A percentile compares a stretch with the other conserved stretches of the same genome.
Conservation (phyloP, 2,113 vertebrate species). For the Pogona vitticeps region DNA sequence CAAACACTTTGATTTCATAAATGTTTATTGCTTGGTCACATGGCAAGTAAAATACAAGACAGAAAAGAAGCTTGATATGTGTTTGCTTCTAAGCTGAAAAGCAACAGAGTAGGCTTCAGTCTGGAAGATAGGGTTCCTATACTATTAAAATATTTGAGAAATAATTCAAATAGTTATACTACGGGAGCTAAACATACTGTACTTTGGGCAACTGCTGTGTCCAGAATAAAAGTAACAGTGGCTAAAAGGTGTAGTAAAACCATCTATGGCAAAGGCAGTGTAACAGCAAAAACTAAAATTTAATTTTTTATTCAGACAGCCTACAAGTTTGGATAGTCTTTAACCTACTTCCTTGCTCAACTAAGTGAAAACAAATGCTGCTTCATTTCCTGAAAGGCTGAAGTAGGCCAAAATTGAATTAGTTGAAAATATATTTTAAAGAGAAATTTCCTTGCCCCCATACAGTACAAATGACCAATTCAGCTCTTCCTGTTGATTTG, state of each 20-base stretch:
- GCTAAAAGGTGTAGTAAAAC: slow-evolving; percentile 26
- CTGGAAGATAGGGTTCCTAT: slow-evolving; percentile 57
- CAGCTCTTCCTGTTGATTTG: background rate
- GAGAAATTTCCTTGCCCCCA: background rate
- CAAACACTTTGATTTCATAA: background rate
- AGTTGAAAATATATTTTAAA: background rate
- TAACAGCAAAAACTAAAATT: slow-evolving; percentile 24
- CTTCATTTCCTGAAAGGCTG: slow-evolving; percentile 5
- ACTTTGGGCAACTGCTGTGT: slow-evolving; percentile 41
- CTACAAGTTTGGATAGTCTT: background rate
- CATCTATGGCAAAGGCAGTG: slow-evolving; percentile 38
- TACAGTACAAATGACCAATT: slow-evolving; percentile 28
- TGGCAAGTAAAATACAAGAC: background rate
- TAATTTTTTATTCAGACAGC: slow-evolving; percentile 16
- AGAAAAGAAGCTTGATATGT: slow-evolving; percentile 22
- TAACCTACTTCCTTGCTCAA: slow-evolving; percentile 24
- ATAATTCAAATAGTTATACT: slow-evolving; percentile 43
- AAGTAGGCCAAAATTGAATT: background rate
- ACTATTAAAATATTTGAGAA: slow-evolving; percentile 46
- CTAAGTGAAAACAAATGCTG: background rate
- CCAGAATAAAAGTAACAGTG: slow-evolving; percentile 2
- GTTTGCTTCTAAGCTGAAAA: slow-evolving; percentile 34
- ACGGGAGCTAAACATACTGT: slow-evolving; percentile 32
- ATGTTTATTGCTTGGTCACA: background rate
- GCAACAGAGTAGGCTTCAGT: slow-evolving; percentile 39